Base-by-base conservation (phyloP, 2,888 invertebrate species). In the Caenorhabditis parvicauda region DNA sequence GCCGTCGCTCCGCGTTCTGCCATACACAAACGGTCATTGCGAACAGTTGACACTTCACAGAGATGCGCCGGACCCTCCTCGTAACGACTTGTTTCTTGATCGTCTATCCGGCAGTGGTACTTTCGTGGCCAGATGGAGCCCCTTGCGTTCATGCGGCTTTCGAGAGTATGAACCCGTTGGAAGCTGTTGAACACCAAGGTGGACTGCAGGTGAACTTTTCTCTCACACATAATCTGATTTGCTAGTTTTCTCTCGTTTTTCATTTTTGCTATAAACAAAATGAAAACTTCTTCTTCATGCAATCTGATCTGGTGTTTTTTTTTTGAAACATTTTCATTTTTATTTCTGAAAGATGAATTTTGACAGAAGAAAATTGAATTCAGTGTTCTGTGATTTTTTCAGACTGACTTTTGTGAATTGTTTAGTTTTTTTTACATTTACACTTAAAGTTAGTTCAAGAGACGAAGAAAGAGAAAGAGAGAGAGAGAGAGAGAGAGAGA, bases 151-250 rank as follows among this genome's bases (percentile, higher is more conserved):
- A 71, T 37, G 69, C 75, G 6, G 77, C 76, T 9, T 71, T 69
- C 47, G 78, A 79, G 46, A 67, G 66, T 38, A 79, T 79, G 79
- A 79, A 79, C 54, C 79, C 79, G n/a, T 54, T 78, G 21, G 79
- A 79, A 61, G 79, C 79, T 7, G 74, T 79, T 3, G 79, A 79
- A 44, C 79, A 79, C 63, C 77, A 79, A 44, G 79, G 79, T 27
- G 79, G 79, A 12, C 69, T 79, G 12, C 71, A 70, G 59, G 28
- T 61, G 17, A n/a, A n/a, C n/a, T n/a, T 2, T 32, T n/a, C 9
- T 38, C 17, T 25, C 9, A 29, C 6, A 12, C 32, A 2, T 29
- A 25, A 25, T 48, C 28, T 28, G 25, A 28, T 17, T 22, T 53
- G 9, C 17, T 1, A n/a, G 7, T 22, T 4, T 4, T 12, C 17